phyloP scores from a whole-genome alignment of 1,140 invertebrate genomes.

The Caenorhabditis tropicalis region DNA sequence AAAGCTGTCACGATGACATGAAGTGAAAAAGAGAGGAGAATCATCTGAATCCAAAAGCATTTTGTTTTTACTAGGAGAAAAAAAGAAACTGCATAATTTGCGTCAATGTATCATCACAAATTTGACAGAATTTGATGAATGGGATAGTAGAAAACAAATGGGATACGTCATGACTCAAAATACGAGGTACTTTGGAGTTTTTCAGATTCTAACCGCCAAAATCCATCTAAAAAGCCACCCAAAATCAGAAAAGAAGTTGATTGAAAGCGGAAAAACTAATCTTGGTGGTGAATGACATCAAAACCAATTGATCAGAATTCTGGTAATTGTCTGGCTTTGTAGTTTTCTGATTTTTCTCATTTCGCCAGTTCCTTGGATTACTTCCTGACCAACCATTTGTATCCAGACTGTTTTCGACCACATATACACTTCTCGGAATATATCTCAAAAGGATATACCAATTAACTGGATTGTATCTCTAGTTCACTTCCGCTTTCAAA shows the following conservation, averaged over 20 bases:
- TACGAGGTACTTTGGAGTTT: no score
- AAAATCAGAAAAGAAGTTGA: not conserved
- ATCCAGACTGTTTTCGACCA: not conserved
- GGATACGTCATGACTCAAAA: no score
- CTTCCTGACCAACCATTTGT: not conserved
- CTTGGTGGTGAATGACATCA: no score
- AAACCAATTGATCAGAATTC: not conserved
- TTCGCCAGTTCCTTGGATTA: not conserved
- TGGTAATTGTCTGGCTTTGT: not conserved
- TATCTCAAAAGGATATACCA: no score
- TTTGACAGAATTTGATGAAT: conserved; percentile 33
- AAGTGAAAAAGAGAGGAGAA: not conserved
- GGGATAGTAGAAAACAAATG: not conserved
- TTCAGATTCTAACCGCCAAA: no score
- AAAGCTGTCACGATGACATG: conserved; percentile 12
- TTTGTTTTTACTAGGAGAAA: not conserved
- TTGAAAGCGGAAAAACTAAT: no score
- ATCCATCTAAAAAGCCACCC: not conserved
- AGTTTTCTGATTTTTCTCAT: not conserved
- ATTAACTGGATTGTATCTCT: not conserved
- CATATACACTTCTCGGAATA: not conserved
- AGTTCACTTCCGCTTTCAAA: not conserved
- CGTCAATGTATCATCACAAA: not conserved
- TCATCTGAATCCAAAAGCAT: not conserved
- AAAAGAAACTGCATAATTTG: not conserved